phyloP scores from a whole-genome alignment of 1,140 invertebrate genomes.

The Anoplolepis gracilipes region DNA sequence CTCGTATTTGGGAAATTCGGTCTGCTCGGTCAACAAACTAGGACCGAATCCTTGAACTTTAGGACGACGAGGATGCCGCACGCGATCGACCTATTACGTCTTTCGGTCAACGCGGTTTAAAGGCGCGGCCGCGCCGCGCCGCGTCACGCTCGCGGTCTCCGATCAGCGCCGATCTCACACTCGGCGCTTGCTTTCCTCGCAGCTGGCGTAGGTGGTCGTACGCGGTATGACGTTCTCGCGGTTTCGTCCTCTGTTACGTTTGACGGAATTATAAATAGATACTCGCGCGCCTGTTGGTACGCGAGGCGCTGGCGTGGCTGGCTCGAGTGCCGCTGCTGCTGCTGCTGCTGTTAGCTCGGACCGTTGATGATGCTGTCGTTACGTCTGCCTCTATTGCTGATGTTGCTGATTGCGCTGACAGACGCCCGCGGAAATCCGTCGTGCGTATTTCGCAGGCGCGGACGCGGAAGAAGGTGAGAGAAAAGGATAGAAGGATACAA shows the following conservation, averaged over 20 bases:
- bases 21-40: constrained; percentile 7
- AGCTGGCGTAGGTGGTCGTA: constrained; percentile 61
- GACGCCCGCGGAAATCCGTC: constrained; percentile 2
- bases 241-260: constrained; percentile 62
- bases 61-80: constrained; percentile 10
- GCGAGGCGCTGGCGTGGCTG: constrained; percentile 65
- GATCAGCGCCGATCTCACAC: constrained; percentile 16
- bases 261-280: constrained; percentile 71
- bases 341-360: constrained; percentile 44
- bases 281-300: constrained; percentile 67
- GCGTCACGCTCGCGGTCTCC: constrained; percentile 8
- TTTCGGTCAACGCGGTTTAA: constrained; percentile 16
- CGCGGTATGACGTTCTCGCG: constrained; percentile 55
- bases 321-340: constrained; percentile 58
- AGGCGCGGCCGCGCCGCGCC: constrained; percentile 35
- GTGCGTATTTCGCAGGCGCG: constrained; percentile 13
- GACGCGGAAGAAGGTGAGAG: constrained; percentile 23
- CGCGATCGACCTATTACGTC: constrained; percentile 39
- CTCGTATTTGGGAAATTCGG: background rate
- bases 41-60: constrained; percentile 35
- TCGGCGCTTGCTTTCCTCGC: constrained; percentile 14
- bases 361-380: constrained; percentile 38
- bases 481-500: background rate
- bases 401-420: constrained; percentile 21
- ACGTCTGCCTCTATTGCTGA: constrained; percentile 44